A percentile compares a stretch with the other conserved stretches of the same genome.
Conservation (phyloP, 2,797 vertebrate species). For the Leuciscus waleckii region DNA sequence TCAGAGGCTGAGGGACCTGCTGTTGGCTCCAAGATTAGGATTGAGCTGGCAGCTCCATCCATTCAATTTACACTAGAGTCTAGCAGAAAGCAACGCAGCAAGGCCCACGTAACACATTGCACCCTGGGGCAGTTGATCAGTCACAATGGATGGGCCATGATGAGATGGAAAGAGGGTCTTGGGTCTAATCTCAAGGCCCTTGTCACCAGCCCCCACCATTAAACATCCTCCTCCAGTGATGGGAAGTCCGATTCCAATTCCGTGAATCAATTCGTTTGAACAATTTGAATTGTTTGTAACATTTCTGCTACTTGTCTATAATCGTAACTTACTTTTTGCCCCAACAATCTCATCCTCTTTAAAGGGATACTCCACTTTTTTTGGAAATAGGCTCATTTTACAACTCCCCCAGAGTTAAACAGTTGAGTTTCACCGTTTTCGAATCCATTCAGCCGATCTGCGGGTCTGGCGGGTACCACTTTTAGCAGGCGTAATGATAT, state of each 20-base stretch:
- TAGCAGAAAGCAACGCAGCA: not conserved
- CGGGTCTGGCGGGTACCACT: no score
- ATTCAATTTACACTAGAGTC: slow-evolving; percentile 33
- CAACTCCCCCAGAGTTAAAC: no score
- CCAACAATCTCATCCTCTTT: not conserved
- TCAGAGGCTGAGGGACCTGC: slow-evolving; percentile 35
- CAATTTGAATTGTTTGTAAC: not conserved
- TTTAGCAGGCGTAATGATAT: no score
- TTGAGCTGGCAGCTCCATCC: slow-evolving; percentile 52
- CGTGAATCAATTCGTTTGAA: not conserved
- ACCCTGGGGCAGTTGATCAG: slow-evolving; percentile 46
- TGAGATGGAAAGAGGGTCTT: slow-evolving; percentile 36
- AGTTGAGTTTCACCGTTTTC: no score
- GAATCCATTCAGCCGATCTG: no score
- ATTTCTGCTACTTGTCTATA: not conserved
- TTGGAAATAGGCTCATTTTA: no score
- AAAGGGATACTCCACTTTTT: no score
- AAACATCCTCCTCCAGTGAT: not conserved
- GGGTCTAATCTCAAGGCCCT: slow-evolving; percentile 19
- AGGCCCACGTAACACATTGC: slow-evolving; percentile 10
- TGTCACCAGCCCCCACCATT: slow-evolving; percentile 27
- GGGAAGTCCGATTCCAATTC: not conserved
- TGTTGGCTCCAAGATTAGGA: slow-evolving; percentile 49
- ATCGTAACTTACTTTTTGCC: not conserved
- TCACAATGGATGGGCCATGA: slow-evolving; percentile 28